A percentile compares a stretch with the other conserved stretches of the same genome.
Conservation (phyloP, 1,140 invertebrate genomes). For the Leptonema lineaticorne region DNA sequence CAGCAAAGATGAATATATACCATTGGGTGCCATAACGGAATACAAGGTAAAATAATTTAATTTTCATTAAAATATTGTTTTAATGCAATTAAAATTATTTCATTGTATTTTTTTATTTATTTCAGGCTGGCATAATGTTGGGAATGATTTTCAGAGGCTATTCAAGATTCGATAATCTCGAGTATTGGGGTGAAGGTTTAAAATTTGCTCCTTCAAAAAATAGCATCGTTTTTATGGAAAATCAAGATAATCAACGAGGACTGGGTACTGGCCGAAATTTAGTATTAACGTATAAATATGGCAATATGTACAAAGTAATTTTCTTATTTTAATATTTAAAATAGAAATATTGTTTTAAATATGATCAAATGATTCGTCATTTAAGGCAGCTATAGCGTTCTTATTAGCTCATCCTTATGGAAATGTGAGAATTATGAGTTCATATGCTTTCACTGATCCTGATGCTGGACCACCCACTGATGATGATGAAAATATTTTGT, state of each 20-base stretch:
- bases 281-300: constrained; percentile 62
- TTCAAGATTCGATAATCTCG: constrained; percentile 52
- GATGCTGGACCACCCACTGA: no score
- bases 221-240: constrained; percentile 66
- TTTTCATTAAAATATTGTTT: background rate
- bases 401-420: no score
- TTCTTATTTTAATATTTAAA: constrained; percentile 39
- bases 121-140: constrained; percentile 51
- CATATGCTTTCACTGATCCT: no score
- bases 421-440: no score
- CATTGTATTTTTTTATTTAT: background rate
- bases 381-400: no score
- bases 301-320: constrained; percentile 52
- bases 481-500: no score
- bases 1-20: constrained; percentile 56
- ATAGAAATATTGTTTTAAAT: background rate
- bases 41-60: constrained; percentile 62
- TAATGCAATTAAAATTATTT: no score
- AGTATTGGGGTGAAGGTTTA: constrained; percentile 61
- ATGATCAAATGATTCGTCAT: no score
- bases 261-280: constrained; percentile 57
- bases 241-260: constrained; percentile 61
- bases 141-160: constrained; percentile 43
- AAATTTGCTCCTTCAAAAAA: constrained; percentile 56
- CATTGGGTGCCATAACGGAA: constrained; percentile 64